phyloP scores from a whole-genome alignment of 2,113 vertebrate genomes.

The Empidonax traillii region DNA sequence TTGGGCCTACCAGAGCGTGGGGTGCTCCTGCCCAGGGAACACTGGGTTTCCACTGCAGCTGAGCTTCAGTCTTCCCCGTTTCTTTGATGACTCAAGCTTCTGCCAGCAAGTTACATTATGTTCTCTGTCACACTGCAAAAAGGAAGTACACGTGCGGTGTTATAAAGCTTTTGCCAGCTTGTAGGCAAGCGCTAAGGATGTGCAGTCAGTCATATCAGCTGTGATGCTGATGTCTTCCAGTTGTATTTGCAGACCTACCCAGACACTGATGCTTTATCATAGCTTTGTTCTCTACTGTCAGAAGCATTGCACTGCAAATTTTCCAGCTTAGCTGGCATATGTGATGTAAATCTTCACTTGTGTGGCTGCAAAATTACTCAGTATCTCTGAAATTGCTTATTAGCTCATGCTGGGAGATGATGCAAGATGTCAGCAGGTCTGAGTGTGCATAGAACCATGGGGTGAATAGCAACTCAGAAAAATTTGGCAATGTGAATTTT shows the following conservation, averaged over 20 bases:
- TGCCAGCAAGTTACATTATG: not conserved
- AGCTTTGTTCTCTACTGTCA: not conserved
- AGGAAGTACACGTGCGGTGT: rapidly evolving
- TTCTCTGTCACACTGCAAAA: not conserved
- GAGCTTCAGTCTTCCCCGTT: not conserved
- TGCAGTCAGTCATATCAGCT: not conserved
- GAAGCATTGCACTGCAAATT: not conserved
- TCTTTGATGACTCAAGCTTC: not conserved
- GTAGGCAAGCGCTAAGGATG: not conserved
- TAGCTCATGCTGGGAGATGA: not conserved
- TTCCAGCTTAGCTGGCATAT: not conserved
- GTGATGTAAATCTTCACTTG: not conserved
- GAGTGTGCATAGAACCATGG: rapidly evolving
- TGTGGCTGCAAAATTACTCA: not conserved
- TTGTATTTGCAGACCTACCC: not conserved
- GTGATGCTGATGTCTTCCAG: not conserved
- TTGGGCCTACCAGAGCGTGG: not conserved
- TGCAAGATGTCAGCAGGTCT: not conserved
- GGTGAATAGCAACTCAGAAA: not conserved
- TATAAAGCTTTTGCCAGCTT: not conserved
- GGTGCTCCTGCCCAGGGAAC: not conserved
- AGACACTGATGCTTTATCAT: not conserved
- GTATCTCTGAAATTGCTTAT: not conserved
- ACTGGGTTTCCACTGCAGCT: rapidly evolving
- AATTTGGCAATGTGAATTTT: not conserved